A percentile compares a stretch with the other conserved stretches of the same genome.
Conservation (phyloP, 2,113 vertebrate species). For the Ariopsis seemanni region DNA sequence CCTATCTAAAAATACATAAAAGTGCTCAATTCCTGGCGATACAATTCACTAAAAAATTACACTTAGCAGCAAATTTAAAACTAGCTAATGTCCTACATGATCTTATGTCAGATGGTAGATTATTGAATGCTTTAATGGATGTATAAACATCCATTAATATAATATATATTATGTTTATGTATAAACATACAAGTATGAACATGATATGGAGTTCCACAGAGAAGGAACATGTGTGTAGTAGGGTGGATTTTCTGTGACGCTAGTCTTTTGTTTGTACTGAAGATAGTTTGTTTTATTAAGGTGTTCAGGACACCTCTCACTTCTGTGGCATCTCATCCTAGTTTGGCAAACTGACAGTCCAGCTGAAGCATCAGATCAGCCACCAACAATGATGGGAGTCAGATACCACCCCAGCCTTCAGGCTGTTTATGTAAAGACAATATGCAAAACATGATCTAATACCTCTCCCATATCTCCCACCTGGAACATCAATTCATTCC, state of each 20-base stretch:
- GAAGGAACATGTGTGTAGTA: not conserved
- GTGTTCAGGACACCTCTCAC: not conserved
- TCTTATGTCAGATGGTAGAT: no score
- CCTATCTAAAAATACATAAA: no score
- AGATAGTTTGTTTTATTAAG: not conserved
- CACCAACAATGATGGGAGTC: not conserved
- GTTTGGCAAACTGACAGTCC: not conserved
- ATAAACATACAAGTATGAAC: not conserved
- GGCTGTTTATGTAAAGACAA: constrained; percentile 11
- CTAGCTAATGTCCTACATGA: no score
- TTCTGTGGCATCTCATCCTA: not conserved
- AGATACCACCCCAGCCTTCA: not conserved
- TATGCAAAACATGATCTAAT: not conserved
- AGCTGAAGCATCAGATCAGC: not conserved
- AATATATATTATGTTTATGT: no score
- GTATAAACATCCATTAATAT: no score
- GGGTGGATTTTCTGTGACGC: not conserved
- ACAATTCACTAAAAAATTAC: no score
- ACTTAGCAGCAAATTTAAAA: no score
- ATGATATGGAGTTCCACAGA: not conserved
- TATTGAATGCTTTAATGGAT: no score
- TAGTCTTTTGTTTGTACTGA: not conserved
- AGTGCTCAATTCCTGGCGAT: no score
- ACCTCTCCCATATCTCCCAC: not conserved
- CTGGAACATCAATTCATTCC: not conserved